These are phyloP conservation scores for Chinchilla lanigera DNA, from an alignment of 2,113 vertebrate genomes.

Conservation along the genomic window DNA sequence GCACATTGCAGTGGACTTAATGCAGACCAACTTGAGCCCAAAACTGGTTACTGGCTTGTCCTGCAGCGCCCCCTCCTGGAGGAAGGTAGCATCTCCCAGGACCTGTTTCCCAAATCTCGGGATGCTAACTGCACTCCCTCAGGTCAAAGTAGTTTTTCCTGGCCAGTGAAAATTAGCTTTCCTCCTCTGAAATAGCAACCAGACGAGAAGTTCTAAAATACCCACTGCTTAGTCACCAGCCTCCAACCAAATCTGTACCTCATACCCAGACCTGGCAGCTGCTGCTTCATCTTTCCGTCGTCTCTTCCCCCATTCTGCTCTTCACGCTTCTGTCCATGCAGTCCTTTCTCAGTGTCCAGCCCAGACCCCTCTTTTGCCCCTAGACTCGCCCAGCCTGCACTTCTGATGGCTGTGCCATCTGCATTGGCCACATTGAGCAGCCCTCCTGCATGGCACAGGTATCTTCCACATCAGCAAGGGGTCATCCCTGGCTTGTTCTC, in stretches of 20 bases:
- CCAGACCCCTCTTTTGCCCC: background rate
- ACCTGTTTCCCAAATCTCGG: background rate
- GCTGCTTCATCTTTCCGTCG: background rate
- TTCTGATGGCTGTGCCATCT: background rate
- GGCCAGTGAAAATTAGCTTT: background rate
- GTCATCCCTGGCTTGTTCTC: background rate
- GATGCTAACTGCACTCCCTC: background rate
- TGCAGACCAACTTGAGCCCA: background rate
- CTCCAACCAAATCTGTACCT: background rate
- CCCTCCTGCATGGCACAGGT: background rate
- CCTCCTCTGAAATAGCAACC: background rate
- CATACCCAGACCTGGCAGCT: background rate
- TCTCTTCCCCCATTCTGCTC: background rate
- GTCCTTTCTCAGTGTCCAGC: background rate
- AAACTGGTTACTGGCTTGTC: slow-evolving; percentile 51
- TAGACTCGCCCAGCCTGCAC: background rate
- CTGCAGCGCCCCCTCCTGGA: slow-evolving; percentile 73
- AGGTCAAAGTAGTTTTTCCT: background rate
- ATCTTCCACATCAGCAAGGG: background rate
- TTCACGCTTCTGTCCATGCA: background rate
- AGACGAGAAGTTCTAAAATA: slow-evolving; percentile 23
- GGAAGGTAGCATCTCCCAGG: background rate
- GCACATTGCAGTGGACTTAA: background rate
- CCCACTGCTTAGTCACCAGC: background rate
- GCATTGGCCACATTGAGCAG: background rate